These are phyloP conservation scores for Phrynocephalus forsythii DNA, from an alignment of 2,797 vertebrate genomes.

Conservation along the genomic window DNA sequence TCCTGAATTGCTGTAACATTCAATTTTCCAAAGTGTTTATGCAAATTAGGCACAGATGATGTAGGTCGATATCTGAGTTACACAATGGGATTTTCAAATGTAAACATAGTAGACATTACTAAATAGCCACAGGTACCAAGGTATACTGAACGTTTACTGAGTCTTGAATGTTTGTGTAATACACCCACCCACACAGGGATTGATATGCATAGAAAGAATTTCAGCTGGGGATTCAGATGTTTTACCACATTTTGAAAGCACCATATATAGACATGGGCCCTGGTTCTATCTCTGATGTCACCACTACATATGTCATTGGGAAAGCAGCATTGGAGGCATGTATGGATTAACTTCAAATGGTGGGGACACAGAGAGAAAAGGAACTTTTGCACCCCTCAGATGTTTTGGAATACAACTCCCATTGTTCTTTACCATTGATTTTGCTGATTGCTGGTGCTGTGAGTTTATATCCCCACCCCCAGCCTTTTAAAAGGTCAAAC, in stretches of 20 bases:
- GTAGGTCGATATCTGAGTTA: neutral
- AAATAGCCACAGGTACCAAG: neutral
- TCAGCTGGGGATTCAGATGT: neutral
- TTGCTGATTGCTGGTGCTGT: too few species aligned
- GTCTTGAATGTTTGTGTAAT: conserved; percentile 1
- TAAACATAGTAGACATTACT: neutral
- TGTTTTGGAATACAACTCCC: too few species aligned
- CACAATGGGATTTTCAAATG: neutral
- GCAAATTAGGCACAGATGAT: conserved; percentile 17
- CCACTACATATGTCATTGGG: neutral
- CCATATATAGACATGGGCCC: neutral
- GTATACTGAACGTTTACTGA: neutral
- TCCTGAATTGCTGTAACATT: neutral
- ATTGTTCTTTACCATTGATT: too few species aligned
- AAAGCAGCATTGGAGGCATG: neutral
- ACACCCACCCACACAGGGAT: neutral
- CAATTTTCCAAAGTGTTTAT: conserved; percentile 31
- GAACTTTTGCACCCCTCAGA: too few species aligned
- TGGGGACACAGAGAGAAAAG: neutral
- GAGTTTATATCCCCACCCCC: too few species aligned
- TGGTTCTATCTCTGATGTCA: neutral
- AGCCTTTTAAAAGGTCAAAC: too few species aligned
- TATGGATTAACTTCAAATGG: neutral
- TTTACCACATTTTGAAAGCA: neutral
- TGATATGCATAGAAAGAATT: neutral